Percentiles rank a stretch among this genome's conserved stretches.
Conservation (phyloP, 2,888 invertebrate species). For the Leptopterna dolabrata region DNA sequence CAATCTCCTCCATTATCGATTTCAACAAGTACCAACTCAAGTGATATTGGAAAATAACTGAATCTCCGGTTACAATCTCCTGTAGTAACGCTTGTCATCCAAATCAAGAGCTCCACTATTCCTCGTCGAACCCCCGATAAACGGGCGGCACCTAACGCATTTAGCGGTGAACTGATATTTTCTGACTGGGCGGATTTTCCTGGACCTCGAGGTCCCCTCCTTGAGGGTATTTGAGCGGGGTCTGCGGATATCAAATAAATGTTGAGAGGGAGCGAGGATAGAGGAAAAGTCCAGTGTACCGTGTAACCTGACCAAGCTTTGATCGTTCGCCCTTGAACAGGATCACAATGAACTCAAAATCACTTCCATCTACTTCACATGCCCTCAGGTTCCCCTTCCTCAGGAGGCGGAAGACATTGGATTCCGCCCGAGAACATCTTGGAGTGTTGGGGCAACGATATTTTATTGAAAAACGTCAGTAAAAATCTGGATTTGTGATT, state of each 20-base stretch:
- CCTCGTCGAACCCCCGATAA: no score
- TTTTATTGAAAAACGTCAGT: not conserved
- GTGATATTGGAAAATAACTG: no score
- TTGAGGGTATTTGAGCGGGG: not conserved
- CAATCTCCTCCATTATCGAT: no score
- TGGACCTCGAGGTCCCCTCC: not conserved
- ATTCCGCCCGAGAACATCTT: not conserved
- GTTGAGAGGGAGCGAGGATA: not conserved
- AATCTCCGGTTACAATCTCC: no score
- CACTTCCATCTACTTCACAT: slow-evolving; percentile 48
- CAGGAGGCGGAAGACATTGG: not conserved
- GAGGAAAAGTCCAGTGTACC: slow-evolving; percentile 39
- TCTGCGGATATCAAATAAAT: slow-evolving; percentile 21
- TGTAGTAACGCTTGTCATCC: no score
- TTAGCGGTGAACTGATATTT: not conserved
- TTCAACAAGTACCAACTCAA: no score
- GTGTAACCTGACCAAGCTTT: slow-evolving; percentile 51
- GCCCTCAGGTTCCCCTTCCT: not conserved
- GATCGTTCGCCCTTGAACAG: slow-evolving; percentile 48
- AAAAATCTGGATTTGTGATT: not conserved
- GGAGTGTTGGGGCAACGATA: not conserved
- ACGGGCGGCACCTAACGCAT: no score
- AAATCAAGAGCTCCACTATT: no score
- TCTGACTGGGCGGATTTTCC: not conserved
- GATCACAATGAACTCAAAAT: slow-evolving; percentile 50